Evolutionary conservation across 2,888 invertebrate genomes (phyloP).

Genomic region (Oscheius sp.): DNA sequence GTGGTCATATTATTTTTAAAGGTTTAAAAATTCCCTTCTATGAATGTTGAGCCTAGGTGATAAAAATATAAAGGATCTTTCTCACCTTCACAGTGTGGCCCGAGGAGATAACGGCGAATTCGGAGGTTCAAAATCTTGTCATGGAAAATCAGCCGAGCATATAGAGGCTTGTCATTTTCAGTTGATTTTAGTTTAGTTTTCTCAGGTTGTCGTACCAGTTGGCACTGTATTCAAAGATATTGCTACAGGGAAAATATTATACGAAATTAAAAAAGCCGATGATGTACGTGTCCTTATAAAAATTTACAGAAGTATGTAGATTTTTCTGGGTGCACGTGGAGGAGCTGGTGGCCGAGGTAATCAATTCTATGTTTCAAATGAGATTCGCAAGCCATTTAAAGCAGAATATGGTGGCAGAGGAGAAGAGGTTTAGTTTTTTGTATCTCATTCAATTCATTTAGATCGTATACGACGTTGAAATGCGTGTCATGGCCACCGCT

Average conservation of each 20-base stretch:
- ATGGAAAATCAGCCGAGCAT: conserved; percentile 57
- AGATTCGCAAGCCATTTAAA: conserved; percentile 84
- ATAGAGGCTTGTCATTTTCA: conserved; percentile 21
- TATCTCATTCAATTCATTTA: conserved; percentile 35
- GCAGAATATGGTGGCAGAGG: conserved; percentile 89
- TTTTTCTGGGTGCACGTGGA: conserved; percentile 92
- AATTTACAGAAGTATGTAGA: conserved; percentile 74
- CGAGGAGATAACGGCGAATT: conserved; percentile 62
- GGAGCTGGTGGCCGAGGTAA: conserved; percentile 97
- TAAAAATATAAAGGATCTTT: conserved; percentile 59
- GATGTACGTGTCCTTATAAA: conserved; percentile 40
- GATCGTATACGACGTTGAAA: conserved; percentile 82
- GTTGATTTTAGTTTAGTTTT: not conserved
- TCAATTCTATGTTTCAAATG: conserved; percentile 86
- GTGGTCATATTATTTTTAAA: conserved; percentile 67
- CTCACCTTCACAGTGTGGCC: conserved; percentile 55
- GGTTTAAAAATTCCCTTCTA: conserved; percentile 41
- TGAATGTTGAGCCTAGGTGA: conserved; percentile 45
- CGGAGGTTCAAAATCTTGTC: conserved; percentile 58
- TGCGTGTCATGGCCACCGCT: conserved; percentile 91
- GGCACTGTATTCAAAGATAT: conserved; percentile 53
- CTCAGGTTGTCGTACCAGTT: conserved; percentile 46
- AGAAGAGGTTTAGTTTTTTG: conserved; percentile 78
- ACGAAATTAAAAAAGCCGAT: conserved; percentile 43
- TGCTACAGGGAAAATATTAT: conserved; percentile 30